Percentiles rank a stretch among this genome's conserved stretches.
Conservation (phyloP, 2,797 vertebrate genomes). For the Galaxias olidus region DNA sequence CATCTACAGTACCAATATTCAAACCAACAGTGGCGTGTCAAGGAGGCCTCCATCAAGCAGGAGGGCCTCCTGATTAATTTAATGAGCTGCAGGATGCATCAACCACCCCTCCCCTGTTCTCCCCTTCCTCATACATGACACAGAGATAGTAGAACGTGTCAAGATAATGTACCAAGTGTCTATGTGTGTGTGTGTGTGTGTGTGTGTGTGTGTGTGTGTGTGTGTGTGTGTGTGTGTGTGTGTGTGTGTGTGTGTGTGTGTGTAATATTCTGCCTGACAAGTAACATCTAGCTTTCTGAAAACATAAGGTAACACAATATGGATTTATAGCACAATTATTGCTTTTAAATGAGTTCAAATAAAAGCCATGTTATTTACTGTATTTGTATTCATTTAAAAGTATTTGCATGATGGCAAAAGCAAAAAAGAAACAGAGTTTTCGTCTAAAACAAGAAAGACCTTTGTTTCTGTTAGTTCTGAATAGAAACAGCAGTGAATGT, state of each 20-base stretch:
- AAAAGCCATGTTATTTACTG: too few species aligned
- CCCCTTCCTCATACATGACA: slow-evolving; percentile 36
- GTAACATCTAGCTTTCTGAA: too few species aligned
- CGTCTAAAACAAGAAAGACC: background rate
- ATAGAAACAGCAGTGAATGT: slow-evolving; percentile 42
- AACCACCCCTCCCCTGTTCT: slow-evolving; percentile 44
- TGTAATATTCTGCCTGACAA: too few species aligned
- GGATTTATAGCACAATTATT: too few species aligned
- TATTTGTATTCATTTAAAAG: too few species aligned
- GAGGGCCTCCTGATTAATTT: slow-evolving; percentile 45
- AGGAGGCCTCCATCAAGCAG: slow-evolving; percentile 36
- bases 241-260: background rate
- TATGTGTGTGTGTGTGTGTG: background rate
- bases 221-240: background rate
- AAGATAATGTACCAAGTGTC: slow-evolving; percentile 38
- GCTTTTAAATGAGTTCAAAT: too few species aligned
- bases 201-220: background rate
- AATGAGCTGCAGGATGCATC: slow-evolving; percentile 52
- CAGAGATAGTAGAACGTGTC: slow-evolving; percentile 49
- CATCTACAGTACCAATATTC: slow-evolving; percentile 22
- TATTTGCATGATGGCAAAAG: background rate
- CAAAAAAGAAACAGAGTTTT: slow-evolving; percentile 1
- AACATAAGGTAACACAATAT: too few species aligned
- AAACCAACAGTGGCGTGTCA: slow-evolving; percentile 34
- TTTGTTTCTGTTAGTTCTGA: background rate